A percentile compares a stretch with the other conserved stretches of the same genome.
phyloP scores from a whole-genome alignment of 2,797 vertebrate species.

The Rhinophrynus dorsalis region DNA sequence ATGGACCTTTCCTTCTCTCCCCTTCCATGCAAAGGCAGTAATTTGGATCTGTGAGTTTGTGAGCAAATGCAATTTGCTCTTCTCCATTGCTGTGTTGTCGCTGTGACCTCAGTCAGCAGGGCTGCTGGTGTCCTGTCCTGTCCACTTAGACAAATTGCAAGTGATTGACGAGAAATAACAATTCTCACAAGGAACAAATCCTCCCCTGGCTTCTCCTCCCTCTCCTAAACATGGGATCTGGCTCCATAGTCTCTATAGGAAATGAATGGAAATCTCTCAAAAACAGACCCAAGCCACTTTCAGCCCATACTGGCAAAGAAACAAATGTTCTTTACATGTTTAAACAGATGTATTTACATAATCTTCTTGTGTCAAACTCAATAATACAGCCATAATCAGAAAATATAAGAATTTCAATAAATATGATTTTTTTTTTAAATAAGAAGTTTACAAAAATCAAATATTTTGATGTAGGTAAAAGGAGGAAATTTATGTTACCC shows the following conservation, averaged over 20 bases:
- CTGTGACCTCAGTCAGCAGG: constrained; percentile 75
- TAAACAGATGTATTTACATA: constrained; percentile 21
- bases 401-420: constrained; percentile 20
- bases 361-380: constrained; percentile 26
- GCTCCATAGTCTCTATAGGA: constrained; percentile 34
- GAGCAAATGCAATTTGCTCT: constrained; percentile 70
- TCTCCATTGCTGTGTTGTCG: constrained; percentile 66
- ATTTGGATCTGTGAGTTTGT: constrained; percentile 58
- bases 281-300: constrained; percentile 21
- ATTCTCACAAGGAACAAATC: constrained; percentile 70
- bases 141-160: constrained; percentile 75
- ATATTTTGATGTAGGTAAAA: not conserved
- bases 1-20: constrained; percentile 77
- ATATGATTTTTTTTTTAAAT: no score
- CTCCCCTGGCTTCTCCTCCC: constrained; percentile 35
- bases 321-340: constrained; percentile 8
- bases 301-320: constrained; percentile 15
- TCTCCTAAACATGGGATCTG: not conserved
- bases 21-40: constrained; percentile 62
- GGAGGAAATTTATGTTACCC: not conserved
- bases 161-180: constrained; percentile 83
- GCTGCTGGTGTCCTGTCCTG: constrained; percentile 72
- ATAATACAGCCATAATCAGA: constrained; percentile 12
- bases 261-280: constrained; percentile 36
- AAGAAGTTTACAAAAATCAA: not conserved